Evolutionary conservation across 2,888 invertebrate genomes (phyloP).

Genomic region (Megastigmus dorsalis): DNA sequence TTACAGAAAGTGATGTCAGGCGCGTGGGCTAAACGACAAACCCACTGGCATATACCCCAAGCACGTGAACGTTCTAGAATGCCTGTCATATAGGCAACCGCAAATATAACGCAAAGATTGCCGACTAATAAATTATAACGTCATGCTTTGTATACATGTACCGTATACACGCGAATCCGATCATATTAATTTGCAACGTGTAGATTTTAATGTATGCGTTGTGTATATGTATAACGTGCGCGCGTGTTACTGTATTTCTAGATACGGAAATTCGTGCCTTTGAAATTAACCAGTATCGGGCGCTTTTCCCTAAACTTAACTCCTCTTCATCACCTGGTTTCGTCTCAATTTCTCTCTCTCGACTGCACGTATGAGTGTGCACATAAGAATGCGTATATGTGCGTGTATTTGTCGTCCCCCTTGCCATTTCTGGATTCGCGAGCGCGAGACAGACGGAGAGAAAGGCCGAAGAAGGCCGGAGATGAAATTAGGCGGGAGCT

Average conservation of each 20-base stretch:
- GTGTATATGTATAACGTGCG: too few species aligned
- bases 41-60: not conserved
- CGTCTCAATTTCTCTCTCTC: too few species aligned
- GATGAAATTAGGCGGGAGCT: conserved; percentile 17
- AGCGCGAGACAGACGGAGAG: not conserved
- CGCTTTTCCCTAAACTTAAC: conserved; percentile 20
- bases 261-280: not conserved
- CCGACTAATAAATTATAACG: conserved; percentile 26
- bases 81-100: not conserved
- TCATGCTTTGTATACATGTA: too few species aligned
- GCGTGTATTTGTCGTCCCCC: too few species aligned
- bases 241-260: too few species aligned
- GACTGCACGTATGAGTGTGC: too few species aligned
- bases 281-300: too few species aligned
- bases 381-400: too few species aligned
- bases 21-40: not conserved
- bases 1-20: not conserved
- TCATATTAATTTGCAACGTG: too few species aligned
- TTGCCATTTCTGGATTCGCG: not conserved
- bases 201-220: too few species aligned
- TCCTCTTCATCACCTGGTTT: too few species aligned
- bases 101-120: not conserved
- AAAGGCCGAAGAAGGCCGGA: not conserved
- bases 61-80: conserved; percentile 48
- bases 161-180: too few species aligned